These are phyloP conservation scores for Netelia virgata DNA, from an alignment of 2,888 invertebrate species.

Conservation along the genomic window DNA sequence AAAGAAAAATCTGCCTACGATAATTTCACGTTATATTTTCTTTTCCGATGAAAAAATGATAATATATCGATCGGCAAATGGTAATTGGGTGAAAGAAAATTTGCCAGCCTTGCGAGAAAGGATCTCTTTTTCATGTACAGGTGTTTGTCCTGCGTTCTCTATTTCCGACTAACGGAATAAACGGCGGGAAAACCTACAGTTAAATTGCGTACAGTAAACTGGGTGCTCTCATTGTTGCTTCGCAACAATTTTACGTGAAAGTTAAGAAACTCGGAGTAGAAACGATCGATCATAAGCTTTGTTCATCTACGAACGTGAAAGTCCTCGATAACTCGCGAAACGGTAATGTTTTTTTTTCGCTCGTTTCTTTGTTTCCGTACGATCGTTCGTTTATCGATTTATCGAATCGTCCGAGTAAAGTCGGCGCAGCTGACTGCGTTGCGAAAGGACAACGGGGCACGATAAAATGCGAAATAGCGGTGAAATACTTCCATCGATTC, in stretches of 20 bases:
- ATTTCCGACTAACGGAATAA: conserved; percentile 24
- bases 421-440: not conserved
- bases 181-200: not conserved
- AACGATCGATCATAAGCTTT: conserved; percentile 5
- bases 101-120: conserved; percentile 1
- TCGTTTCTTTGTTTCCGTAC: not conserved
- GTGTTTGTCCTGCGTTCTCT: conserved; percentile 10
- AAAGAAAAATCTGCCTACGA: too few relatives aligned
- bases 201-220: conserved; percentile 47
- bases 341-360: not conserved
- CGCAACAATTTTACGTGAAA: conserved; percentile 54
- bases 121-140: conserved; percentile 1
- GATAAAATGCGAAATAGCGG: conserved; percentile 18
- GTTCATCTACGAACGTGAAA: conserved; percentile 47
- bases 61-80: too few relatives aligned
- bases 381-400: conserved; percentile 24
- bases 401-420: not conserved
- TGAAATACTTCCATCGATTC: not conserved
- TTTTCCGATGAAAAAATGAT: too few relatives aligned
- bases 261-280: conserved; percentile 46
- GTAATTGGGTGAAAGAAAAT: not conserved
- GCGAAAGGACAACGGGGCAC: not conserved
- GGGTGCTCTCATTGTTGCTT: conserved; percentile 31
- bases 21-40: too few relatives aligned
- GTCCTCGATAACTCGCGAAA: conserved; percentile 47